Evolutionary conservation across 2,888 invertebrate genomes (phyloP), one percentile per base, ranked within the genome.

Genomic region (Drosophila picticornis): DNA sequence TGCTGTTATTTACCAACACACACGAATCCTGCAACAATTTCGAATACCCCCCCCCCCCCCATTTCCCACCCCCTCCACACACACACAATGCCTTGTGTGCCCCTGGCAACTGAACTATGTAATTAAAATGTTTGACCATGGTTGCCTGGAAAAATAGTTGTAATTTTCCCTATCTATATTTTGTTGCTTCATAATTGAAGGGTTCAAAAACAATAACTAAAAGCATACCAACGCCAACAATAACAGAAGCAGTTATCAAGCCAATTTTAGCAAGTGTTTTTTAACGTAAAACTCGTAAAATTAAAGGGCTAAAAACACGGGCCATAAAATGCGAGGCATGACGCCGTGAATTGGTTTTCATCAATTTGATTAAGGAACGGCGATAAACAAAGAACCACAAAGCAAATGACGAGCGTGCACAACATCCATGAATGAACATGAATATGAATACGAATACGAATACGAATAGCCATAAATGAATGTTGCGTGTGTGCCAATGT

Each of bases 71-170:
- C 22, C 2, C 4, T 1, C 11, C 3, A 9, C 9, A 10, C 22
- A 10, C n/a, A 16, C n/a, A 7, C n/a, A 34, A 3, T 46, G 32
- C 31, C 13, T 38, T 59, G 32, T 50, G 4, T 2, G 48, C 72
- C 61, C 9, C 13, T 13, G 58, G 80, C 77, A 66, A 34, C 59
- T 61, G 70, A 77, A 74, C 77, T 69, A 67, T 80, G 81, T 75
- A 88, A 84, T 88, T 84, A 84, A 83, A 88, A 88, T 80, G 74
- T 80, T 85, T 76, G 63, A n/a, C 75, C 65, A 68, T 60, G 29
- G 51, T 53, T 51, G 64, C 56, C 53, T n/a, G 22, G 50, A 36
- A 50, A 68, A 76, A 72, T 72, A 72, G 58, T 72, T 72, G 57
- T 57, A 22, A 38, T 57, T 48, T 50, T 61, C 46, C 22, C 7